Evolutionary conservation across 2,888 invertebrate species (phyloP).

Genomic region (Drosophila pseudotalamancana): DNA sequence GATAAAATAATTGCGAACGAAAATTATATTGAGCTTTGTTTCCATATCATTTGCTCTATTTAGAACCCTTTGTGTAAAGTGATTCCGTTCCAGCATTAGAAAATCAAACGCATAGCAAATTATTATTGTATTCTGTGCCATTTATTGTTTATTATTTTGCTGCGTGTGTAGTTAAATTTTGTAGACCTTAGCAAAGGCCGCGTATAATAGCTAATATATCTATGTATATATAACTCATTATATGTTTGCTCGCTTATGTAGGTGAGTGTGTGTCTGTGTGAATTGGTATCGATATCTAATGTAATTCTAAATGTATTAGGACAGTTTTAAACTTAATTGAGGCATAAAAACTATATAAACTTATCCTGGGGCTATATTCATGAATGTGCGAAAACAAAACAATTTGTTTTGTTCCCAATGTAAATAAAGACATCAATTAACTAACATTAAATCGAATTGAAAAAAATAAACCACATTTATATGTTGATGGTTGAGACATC

Average conservation of each 20-base stretch:
- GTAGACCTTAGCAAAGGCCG: slow-evolving; percentile 37
- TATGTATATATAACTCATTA: slow-evolving; percentile 54
- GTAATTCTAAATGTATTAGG: slow-evolving; percentile 67
- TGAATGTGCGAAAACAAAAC: slow-evolving; percentile 41
- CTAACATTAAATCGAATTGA: slow-evolving; percentile 41
- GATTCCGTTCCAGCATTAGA: no score
- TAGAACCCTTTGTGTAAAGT: no score
- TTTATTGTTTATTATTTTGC: slow-evolving; percentile 67
- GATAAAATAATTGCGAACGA: neutral
- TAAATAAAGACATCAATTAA: slow-evolving; percentile 34
- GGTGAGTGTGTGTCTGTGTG: slow-evolving; percentile 3
- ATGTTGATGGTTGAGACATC: slow-evolving; percentile 25
- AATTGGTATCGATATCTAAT: slow-evolving; percentile 54
- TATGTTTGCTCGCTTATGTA: slow-evolving; percentile 14
- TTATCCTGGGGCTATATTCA: slow-evolving; percentile 47
- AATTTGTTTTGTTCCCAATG: slow-evolving; percentile 23
- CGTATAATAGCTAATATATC: slow-evolving; percentile 59
- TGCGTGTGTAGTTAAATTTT: slow-evolving; percentile 64
- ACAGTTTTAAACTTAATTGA: slow-evolving; percentile 58
- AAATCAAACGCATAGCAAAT: neutral
- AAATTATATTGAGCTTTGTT: no score
- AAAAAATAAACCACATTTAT: slow-evolving; percentile 21
- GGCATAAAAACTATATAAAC: slow-evolving; percentile 50
- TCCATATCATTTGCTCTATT: no score
- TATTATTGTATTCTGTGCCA: slow-evolving; percentile 62